Conservation (phyloP, 2,888 invertebrate genomes). For the Tanypteryx hageni region DNA sequence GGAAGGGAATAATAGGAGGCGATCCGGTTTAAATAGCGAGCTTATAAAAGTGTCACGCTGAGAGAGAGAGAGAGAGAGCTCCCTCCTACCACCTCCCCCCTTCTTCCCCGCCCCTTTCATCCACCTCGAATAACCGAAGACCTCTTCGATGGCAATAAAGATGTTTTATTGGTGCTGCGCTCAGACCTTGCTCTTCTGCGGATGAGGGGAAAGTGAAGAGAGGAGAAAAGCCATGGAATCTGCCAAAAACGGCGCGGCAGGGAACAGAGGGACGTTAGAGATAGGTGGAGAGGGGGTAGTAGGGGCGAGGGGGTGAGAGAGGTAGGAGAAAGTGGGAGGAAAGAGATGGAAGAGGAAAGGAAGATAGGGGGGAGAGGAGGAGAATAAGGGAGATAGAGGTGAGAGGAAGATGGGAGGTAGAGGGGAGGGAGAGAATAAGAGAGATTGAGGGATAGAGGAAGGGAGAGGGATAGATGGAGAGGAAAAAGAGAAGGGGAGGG, state of each 20-base stretch:
- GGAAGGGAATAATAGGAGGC: not conserved
- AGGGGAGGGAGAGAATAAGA: not conserved
- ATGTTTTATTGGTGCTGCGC: slow-evolving; percentile 56
- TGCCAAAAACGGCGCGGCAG: not conserved
- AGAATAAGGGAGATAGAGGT: not conserved
- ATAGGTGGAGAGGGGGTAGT: not conserved
- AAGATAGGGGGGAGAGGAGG: not conserved
- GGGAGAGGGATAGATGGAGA: not conserved
- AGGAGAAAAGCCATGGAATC: not conserved
- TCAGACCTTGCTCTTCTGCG: not conserved
- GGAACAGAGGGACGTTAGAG: not conserved
- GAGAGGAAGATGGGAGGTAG: not conserved
- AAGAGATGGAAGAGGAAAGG: not conserved
- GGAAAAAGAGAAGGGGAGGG: no score
- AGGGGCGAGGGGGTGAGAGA: not conserved
- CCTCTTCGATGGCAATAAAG: slow-evolving; percentile 60
- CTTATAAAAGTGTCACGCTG: slow-evolving; percentile 29
- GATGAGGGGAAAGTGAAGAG: not conserved
- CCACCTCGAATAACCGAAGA: slow-evolving; percentile 30
- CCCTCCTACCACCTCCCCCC: no score
- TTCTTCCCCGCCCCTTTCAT: not conserved
- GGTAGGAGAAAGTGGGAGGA: not conserved
- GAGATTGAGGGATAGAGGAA: not conserved
- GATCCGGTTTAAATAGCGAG: slow-evolving; percentile 42
- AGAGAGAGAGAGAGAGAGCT: not conserved